These are phyloP conservation scores for Oscheius sp. DNA, from an alignment of 2,888 invertebrate genomes.

Conservation along the genomic window DNA sequence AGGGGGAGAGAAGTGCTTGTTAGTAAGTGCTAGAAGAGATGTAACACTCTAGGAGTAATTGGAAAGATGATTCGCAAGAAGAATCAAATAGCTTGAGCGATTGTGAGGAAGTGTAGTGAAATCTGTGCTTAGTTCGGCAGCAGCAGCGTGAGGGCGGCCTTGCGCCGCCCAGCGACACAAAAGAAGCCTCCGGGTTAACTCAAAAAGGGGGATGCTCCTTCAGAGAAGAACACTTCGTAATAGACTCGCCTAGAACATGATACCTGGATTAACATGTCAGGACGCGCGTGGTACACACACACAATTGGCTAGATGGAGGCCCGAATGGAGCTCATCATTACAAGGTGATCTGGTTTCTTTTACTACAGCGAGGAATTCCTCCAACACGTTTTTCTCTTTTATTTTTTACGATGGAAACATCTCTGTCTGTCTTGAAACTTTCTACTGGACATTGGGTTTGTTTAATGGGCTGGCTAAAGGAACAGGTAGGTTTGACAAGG, in stretches of 20 bases:
- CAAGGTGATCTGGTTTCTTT: slow-evolving; percentile 13
- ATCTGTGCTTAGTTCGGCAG: slow-evolving; percentile 27
- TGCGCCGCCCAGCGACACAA: slow-evolving; percentile 27
- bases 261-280: neutral
- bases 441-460: too few relatives aligned
- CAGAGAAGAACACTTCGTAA: too few relatives aligned
- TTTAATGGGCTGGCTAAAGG: too few relatives aligned
- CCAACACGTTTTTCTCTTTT: slow-evolving; percentile 12
- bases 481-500: too few relatives aligned
- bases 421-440: too few relatives aligned
- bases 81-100: slow-evolving; percentile 16
- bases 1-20: too few relatives aligned
- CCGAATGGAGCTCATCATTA: too few relatives aligned
- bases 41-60: slow-evolving; percentile 14
- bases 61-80: slow-evolving; percentile 6
- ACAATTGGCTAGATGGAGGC: neutral
- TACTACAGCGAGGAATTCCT: slow-evolving; percentile 1
- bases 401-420: slow-evolving; percentile 8
- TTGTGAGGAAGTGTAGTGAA: slow-evolving; percentile 25
- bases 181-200: slow-evolving; percentile 28
- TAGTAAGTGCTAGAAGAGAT: too few relatives aligned
- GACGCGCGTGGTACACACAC: neutral
- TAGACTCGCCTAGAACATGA: neutral
- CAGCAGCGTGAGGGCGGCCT: slow-evolving; percentile 27
- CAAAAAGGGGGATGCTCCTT: too few relatives aligned